phyloP scores from a whole-genome alignment of 2,797 vertebrate species.

The Carduelis carduelis region DNA sequence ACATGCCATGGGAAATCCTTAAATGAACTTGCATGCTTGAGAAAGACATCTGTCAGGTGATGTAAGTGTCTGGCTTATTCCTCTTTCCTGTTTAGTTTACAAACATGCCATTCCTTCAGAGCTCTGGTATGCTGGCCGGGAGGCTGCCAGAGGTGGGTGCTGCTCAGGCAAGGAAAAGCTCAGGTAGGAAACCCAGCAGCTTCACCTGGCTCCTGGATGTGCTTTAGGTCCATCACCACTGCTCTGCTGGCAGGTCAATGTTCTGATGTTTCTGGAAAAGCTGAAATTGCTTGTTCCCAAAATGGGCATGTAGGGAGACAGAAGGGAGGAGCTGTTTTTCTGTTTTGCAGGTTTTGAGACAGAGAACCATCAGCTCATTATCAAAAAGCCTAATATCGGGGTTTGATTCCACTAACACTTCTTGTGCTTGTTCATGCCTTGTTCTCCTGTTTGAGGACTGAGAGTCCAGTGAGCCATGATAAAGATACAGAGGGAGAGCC shows the following conservation, averaged over 20 bases:
- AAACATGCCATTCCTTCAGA: constrained; percentile 63
- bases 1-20: constrained; percentile 53
- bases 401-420: neutral
- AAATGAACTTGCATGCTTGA: constrained; percentile 58
- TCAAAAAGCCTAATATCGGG: neutral
- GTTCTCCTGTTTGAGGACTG: neutral
- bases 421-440: neutral
- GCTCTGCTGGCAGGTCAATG: neutral
- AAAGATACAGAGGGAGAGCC: neutral
- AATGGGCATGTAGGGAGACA: neutral
- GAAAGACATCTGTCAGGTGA: constrained; percentile 75
- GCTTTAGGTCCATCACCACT: neutral
- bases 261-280: neutral
- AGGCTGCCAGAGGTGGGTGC: neutral
- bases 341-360: neutral
- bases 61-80: constrained; percentile 68
- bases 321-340: neutral
- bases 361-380: neutral
- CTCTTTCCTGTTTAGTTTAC: constrained; percentile 72
- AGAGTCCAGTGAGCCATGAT: neutral
- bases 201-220: neutral
- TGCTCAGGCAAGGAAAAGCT: neutral
- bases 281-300: neutral
- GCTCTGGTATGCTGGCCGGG: constrained; percentile 27
- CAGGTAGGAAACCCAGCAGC: neutral